Conservation (phyloP, 2,797 vertebrate genomes). For the Sciaenops ocellatus region DNA sequence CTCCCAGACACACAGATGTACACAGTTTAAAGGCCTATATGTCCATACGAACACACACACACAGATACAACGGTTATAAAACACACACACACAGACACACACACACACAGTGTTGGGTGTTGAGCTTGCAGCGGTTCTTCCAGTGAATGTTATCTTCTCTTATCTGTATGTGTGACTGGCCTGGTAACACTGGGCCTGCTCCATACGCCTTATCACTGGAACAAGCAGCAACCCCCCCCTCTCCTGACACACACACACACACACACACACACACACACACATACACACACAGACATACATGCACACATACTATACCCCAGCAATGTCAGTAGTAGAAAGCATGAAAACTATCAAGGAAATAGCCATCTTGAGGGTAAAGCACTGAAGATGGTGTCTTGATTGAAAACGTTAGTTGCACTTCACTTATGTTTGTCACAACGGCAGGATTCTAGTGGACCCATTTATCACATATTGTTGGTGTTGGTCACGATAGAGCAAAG, state of each 20-base stretch:
- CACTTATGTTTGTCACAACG: neutral
- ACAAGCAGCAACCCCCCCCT: conserved; percentile 58
- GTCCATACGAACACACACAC: conserved; percentile 37
- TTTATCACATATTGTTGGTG: conserved; percentile 19
- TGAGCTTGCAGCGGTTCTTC: conserved; percentile 76
- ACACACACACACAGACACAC: conserved; percentile 25
- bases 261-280: conserved; percentile 19
- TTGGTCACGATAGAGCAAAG: neutral
- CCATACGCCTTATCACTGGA: conserved; percentile 73
- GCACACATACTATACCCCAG: conserved; percentile 26
- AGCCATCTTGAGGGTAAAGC: conserved; percentile 21
- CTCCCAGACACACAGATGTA: conserved; percentile 74
- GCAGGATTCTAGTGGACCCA: neutral
- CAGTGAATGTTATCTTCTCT: conserved; percentile 84
- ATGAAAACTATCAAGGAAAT: conserved; percentile 37
- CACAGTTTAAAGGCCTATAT: conserved; percentile 55
- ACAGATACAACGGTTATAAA: conserved; percentile 5
- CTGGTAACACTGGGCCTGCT: conserved; percentile 80
- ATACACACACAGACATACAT: conserved; percentile 23
- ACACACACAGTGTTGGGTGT: conserved; percentile 11
- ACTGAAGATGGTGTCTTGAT: conserved; percentile 18
- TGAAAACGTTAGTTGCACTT: conserved; percentile 33
- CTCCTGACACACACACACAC: conserved; percentile 30
- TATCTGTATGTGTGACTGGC: conserved; percentile 84
- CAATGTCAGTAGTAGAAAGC: conserved; percentile 12